phyloP scores from a whole-genome alignment of 2,797 vertebrate genomes.

The Gobio occitaniae region DNA sequence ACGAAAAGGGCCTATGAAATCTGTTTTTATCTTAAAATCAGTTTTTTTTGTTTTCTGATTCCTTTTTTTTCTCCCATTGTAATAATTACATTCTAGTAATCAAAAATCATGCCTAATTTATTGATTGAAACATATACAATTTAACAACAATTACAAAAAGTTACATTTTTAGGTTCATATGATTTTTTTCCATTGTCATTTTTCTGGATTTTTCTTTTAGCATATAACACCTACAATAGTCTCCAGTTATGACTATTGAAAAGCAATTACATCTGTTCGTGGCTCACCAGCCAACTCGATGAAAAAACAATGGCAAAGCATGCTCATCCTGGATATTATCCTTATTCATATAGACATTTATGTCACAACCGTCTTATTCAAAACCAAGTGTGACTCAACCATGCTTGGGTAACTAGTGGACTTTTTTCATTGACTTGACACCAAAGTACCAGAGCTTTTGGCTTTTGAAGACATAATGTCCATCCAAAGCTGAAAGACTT shows the following conservation, averaged over 20 bases:
- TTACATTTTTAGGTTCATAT: not conserved
- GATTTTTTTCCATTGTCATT: too few species aligned
- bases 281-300: not conserved
- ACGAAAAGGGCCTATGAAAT: too few species aligned
- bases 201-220: not conserved
- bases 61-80: too few species aligned
- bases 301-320: not conserved
- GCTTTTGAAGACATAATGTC: not conserved
- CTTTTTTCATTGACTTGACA: not conserved
- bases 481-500: not conserved
- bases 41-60: too few species aligned
- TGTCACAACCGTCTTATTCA: not conserved
- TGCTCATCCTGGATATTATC: not conserved
- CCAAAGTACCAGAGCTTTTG: not conserved
- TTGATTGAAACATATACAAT: too few species aligned
- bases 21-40: too few species aligned
- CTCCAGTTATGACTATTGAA: not conserved
- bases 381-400: not conserved
- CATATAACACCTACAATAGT: not conserved
- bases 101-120: too few species aligned
- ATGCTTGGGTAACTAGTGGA: not conserved
- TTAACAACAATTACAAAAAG: not conserved
- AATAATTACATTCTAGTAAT: too few species aligned
- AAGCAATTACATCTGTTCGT: not conserved
- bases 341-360: not conserved